Evolutionary conservation across 2,113 vertebrate genomes (phyloP).

Genomic region (Anhinga rufa): DNA sequence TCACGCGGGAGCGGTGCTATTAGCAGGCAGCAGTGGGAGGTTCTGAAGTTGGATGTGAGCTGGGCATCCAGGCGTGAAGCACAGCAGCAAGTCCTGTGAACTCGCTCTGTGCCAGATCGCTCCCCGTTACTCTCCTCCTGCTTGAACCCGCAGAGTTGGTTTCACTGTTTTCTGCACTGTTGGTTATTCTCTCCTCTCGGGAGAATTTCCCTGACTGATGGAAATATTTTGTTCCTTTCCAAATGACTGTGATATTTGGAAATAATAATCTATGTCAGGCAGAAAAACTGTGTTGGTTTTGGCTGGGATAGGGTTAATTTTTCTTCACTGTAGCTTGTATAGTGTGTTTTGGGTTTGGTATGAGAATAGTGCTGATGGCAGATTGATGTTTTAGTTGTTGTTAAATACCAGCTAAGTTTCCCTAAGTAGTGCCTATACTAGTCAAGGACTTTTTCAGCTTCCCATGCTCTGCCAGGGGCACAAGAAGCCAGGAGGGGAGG

Average conservation of each 20-base stretch:
- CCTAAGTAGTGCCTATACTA: too few species aligned
- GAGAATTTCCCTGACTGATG: neutral
- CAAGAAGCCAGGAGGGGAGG: too few species aligned
- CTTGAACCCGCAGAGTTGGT: neutral
- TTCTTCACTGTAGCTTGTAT: too few species aligned
- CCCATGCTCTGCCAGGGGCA: too few species aligned
- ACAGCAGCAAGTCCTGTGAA: neutral
- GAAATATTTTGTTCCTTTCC: neutral
- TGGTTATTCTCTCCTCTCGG: neutral
- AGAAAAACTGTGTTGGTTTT: too few species aligned
- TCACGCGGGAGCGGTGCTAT: neutral
- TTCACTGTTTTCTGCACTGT: neutral
- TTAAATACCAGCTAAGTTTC: too few species aligned
- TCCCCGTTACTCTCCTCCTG: neutral
- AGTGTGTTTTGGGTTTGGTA: too few species aligned
- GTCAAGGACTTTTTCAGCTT: too few species aligned
- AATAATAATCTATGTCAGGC: neutral
- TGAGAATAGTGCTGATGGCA: too few species aligned
- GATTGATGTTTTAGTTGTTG: too few species aligned
- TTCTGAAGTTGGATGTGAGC: neutral
- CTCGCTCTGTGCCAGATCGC: rapidly evolving
- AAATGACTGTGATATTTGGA: neutral
- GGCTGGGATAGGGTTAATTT: too few species aligned
- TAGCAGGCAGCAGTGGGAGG: neutral
- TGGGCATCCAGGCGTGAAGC: neutral